A percentile compares a stretch with the other conserved stretches of the same genome.
Conservation (phyloP, 1,140 invertebrate species). For the Drosophila kanapiae region DNA sequence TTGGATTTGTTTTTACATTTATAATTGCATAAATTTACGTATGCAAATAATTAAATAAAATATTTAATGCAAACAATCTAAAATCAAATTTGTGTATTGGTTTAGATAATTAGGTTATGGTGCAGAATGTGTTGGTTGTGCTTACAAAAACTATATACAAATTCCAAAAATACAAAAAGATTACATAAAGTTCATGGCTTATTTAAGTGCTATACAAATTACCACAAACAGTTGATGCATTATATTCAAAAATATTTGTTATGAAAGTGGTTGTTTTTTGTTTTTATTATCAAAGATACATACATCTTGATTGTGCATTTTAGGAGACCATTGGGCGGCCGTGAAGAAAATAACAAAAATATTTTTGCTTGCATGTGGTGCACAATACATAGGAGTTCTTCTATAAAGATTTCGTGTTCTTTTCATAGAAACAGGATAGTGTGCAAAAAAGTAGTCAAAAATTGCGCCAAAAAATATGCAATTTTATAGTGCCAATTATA, state of each 20-base stretch:
- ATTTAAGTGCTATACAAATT: constrained; percentile 81
- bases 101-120: constrained; percentile 52
- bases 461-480: constrained; percentile 85
- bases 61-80: constrained; percentile 73
- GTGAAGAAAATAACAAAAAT: constrained; percentile 65
- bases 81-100: constrained; percentile 65
- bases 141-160: constrained; percentile 50
- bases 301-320: constrained; percentile 52
- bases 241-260: constrained; percentile 75
- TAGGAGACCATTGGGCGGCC: constrained; percentile 45
- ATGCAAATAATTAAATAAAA: constrained; percentile 80
- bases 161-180: constrained; percentile 69
- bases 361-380: constrained; percentile 62
- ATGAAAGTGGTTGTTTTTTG: constrained; percentile 47
- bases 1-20: constrained; percentile 72
- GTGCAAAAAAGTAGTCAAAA: constrained; percentile 84
- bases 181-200: constrained; percentile 64
- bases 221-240: constrained; percentile 81
- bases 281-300: constrained; percentile 35
- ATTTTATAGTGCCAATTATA: constrained; percentile 79
- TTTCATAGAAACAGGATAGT: constrained; percentile 61
- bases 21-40: constrained; percentile 82
- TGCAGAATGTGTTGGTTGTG: constrained; percentile 25
- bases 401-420: constrained; percentile 61
- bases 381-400: constrained; percentile 77